Evolutionary conservation across 2,797 vertebrate genomes (phyloP).

Genomic region (Spondyliosoma cantharus): DNA sequence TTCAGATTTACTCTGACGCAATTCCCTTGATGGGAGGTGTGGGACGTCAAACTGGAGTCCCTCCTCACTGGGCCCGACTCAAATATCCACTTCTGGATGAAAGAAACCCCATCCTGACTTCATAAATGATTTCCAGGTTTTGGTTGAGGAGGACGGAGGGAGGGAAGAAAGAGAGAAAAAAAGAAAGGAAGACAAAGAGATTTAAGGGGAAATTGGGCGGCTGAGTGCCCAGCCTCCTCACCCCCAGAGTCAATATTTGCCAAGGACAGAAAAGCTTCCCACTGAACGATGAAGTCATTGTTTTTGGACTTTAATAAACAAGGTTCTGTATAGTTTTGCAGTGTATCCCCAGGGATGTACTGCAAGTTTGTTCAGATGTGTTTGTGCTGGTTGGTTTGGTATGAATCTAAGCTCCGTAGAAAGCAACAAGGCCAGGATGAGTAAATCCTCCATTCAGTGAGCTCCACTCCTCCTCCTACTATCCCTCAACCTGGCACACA

Average conservation of each 20-base stretch:
- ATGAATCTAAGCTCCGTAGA: slow-evolving; percentile 52
- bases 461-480: not conserved
- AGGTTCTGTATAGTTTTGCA: not conserved
- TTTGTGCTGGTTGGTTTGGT: slow-evolving; percentile 14
- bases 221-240: slow-evolving; percentile 39
- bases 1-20: slow-evolving; percentile 64
- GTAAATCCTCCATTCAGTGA: slow-evolving; percentile 47
- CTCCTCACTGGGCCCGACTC: slow-evolving; percentile 44
- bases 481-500: slow-evolving; percentile 3
- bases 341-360: slow-evolving; percentile 8
- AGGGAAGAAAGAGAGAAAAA: slow-evolving; percentile 4
- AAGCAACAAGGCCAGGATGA: slow-evolving; percentile 47
- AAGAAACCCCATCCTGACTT: slow-evolving; percentile 58
- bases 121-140: slow-evolving; percentile 70
- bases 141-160: slow-evolving; percentile 14
- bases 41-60: slow-evolving; percentile 49
- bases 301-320: slow-evolving; percentile 34
- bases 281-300: slow-evolving; percentile 47
- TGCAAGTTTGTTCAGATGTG: slow-evolving; percentile 7
- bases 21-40: slow-evolving; percentile 68
- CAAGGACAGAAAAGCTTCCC: slow-evolving; percentile 35
- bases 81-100: slow-evolving; percentile 51
- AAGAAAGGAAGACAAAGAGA: slow-evolving; percentile 20
- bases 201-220: slow-evolving; percentile 41
- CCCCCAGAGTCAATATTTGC: slow-evolving; percentile 60